Percentiles rank a stretch among this genome's conserved stretches.
phyloP scores from a whole-genome alignment of 2,797 vertebrate genomes.

The Chiroxiphia lanceolata region DNA sequence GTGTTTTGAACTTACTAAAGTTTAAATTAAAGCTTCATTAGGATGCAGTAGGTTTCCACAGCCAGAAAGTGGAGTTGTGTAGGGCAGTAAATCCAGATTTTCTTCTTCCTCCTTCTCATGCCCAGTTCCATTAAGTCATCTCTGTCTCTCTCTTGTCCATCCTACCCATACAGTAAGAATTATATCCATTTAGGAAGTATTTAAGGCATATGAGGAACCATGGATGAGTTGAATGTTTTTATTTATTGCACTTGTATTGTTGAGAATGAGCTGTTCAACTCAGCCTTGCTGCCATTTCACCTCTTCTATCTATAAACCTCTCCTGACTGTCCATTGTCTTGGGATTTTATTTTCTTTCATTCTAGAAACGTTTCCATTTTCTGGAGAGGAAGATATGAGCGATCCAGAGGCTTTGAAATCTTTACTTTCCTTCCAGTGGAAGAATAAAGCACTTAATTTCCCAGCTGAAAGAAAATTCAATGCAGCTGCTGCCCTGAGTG shows the following conservation, averaged over 20 bases:
- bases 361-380: conserved; percentile 82
- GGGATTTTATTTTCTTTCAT: not conserved
- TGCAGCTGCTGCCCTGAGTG: conserved; percentile 81
- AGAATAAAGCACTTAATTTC: conserved; percentile 86
- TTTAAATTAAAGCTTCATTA: not conserved
- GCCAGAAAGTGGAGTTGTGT: not conserved
- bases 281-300: not conserved
- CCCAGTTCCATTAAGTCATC: not conserved
- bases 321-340: not conserved
- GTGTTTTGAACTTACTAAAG: not conserved
- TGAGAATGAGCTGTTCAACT: not conserved
- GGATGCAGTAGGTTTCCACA: not conserved
- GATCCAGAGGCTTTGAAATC: conserved; percentile 82
- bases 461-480: conserved; percentile 90
- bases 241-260: not conserved
- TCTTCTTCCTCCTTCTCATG: not conserved
- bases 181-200: not conserved
- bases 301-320: not conserved
- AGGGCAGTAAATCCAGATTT: not conserved
- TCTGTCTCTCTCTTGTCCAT: not conserved
- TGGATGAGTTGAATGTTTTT: not conserved
- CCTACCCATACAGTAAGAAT: not conserved
- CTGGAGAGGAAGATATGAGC: conserved; percentile 79
- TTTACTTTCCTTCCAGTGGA: conserved; percentile 88
- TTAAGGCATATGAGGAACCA: not conserved